These are phyloP conservation scores for Oscarella lobularis DNA, from an alignment of 37 sponge, comb jelly and placozoan genomes.

Conservation along the genomic window DNA sequence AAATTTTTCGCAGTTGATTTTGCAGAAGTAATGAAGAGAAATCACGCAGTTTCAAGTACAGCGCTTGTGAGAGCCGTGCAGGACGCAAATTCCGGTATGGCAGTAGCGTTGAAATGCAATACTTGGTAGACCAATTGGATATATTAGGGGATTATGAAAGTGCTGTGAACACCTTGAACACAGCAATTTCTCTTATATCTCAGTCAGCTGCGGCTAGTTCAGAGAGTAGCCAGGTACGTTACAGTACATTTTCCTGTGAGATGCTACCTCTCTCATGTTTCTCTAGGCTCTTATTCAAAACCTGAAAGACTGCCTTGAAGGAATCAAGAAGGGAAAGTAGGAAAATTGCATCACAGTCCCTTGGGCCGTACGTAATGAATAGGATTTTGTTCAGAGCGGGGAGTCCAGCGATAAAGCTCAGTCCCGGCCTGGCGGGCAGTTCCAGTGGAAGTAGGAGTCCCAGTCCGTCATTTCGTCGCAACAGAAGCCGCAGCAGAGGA, in stretches of 20 bases:
- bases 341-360: too few species aligned
- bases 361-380: too few species aligned
- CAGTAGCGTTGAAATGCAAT: too few species aligned
- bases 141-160: constrained; percentile 60
- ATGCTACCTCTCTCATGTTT: background rate
- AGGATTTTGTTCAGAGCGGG: too few species aligned
- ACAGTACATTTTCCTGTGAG: background rate
- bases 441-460: too few species aligned
- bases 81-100: constrained; percentile 50
- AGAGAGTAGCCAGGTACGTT: constrained; percentile 42
- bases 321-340: constrained; percentile 41
- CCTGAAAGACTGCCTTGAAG: constrained; percentile 50
- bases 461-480: too few species aligned
- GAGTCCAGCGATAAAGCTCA: too few species aligned
- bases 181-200: constrained; percentile 76
- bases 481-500: too few species aligned
- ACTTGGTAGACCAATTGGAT: too few species aligned
- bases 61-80: constrained; percentile 66
- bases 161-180: constrained; percentile 64
- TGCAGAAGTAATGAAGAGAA: constrained; percentile 63
- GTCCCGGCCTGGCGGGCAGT: too few species aligned
- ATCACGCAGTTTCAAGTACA: constrained; percentile 73
- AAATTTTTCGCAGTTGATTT: constrained; percentile 53
- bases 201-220: constrained; percentile 61
- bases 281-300: constrained; percentile 56